phyloP scores from a whole-genome alignment of 1,140 invertebrate species.

The Cotesia vestalis region DNA sequence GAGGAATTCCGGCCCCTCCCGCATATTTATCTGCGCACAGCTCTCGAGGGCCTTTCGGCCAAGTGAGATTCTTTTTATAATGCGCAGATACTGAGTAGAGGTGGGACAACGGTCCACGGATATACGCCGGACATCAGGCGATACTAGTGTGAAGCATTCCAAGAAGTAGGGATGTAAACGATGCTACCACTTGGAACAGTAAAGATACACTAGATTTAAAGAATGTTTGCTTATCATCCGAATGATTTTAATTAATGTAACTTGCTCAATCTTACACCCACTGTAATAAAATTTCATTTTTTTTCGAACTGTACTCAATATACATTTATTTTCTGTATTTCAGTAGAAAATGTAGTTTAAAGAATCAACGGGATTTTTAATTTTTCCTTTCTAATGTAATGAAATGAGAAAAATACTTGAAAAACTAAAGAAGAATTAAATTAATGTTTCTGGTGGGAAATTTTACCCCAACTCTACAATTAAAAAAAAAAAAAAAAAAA shows the following conservation, averaged over 20 bases:
- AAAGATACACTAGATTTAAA: background rate
- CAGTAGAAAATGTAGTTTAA: background rate
- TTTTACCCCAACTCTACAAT: too few species aligned
- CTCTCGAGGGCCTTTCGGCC: constrained; percentile 40
- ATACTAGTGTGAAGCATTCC: constrained; percentile 1
- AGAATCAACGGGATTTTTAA: background rate
- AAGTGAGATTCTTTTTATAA: constrained; percentile 62
- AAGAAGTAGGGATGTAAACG: constrained; percentile 23
- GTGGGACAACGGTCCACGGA: constrained; percentile 43
- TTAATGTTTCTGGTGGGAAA: too few species aligned
- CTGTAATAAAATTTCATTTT: constrained; percentile 4
- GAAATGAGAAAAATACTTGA: too few species aligned
- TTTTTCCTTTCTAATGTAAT: background rate
- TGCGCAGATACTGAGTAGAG: constrained; percentile 38
- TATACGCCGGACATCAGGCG: constrained; percentile 23
- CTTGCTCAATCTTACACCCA: background rate
- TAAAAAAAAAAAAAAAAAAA: too few species aligned
- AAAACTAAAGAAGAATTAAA: too few species aligned
- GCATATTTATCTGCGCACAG: constrained; percentile 65
- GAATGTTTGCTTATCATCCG: constrained; percentile 22
- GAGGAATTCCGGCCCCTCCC: constrained; percentile 66
- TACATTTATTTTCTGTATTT: background rate
- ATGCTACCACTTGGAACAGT: constrained; percentile 15
- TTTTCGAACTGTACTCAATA: background rate
- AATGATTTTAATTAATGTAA: constrained; percentile 1